Percentiles rank a stretch among this genome's conserved stretches.
Conservation (phyloP, 1,140 invertebrate genomes). For the Onthophagus taurus region DNA sequence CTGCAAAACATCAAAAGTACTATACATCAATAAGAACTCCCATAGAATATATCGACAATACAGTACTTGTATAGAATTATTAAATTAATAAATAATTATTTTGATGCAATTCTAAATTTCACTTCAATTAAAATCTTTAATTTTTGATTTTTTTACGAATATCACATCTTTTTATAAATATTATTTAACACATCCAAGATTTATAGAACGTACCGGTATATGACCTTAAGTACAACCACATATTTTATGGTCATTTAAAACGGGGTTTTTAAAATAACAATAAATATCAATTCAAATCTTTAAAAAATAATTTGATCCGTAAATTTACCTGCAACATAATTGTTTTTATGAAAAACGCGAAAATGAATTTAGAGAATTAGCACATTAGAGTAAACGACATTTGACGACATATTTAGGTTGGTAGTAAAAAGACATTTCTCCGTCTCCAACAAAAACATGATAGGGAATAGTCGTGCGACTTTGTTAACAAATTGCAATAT, state of each 20-base stretch:
- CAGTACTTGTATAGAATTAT: too few species aligned
- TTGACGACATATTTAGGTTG: constrained; percentile 6
- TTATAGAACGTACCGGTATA: background rate
- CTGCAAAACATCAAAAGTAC: too few species aligned
- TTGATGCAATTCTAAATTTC: too few species aligned
- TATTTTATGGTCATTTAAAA: too few species aligned
- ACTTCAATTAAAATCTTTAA: background rate
- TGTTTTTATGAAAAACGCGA: background rate
- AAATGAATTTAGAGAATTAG: background rate
- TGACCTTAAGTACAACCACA: too few species aligned
- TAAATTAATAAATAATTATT: too few species aligned
- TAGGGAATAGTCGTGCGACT: constrained; percentile 8
- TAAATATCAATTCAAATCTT: background rate
- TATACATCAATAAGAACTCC: constrained; percentile 1
- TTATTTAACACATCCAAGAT: background rate
- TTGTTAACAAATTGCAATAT: constrained; percentile 4
- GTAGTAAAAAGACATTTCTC: constrained; percentile 1
- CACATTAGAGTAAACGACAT: background rate
- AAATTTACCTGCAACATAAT: background rate
- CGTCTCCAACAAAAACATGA: constrained; percentile 12
- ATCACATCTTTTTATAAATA: background rate
- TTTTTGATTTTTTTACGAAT: background rate
- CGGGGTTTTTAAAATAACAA: too few species aligned
- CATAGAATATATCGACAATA: background rate
- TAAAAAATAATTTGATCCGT: background rate